Base-by-base conservation (phyloP, 2,888 invertebrate species). In the Orgyia antiqua region DNA sequence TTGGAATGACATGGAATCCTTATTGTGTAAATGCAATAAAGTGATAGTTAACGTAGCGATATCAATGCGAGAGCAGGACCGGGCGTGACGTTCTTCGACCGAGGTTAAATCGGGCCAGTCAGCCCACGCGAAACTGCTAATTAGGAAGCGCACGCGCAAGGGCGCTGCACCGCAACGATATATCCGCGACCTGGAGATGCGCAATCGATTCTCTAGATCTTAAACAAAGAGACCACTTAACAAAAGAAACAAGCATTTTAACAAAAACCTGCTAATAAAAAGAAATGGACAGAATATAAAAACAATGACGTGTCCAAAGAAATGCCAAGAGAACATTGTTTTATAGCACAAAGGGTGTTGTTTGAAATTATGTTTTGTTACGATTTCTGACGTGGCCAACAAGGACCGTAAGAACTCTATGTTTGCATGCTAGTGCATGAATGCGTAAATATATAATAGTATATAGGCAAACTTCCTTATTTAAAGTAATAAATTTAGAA, bases 121-220 rank as follows among this genome's bases (percentile, higher is more conserved):
- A 50, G 62, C 73, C 75, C 69, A 76, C 76, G 69, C 67, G 61
- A 58, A 52, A 53, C 57, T 71, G 68, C 74, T 84, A 82, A 84
- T 82, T 83, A 80, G 78, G 76, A 79, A 76, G 72, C 71, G 78
- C 74, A 61, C 68, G 72, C 72, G 70, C 78, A 77, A 73, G 74
- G 69, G 74, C 77, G 72, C 70, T 76, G 77, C 78, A 75, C 68
- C 63, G 60, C 25, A 7, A 6, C 18, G 18, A 18, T n/a, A 9
- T 10, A 28, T 30, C 31, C 13, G 18, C 24, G 27, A 29, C 33
- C 54, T 51, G 51, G 58, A 60, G 60, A 57, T 61, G 69, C 57
- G 57, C 65, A 40, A 40, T 50, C 60, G 51, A 43, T 55, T 36
- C 45, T 48, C 48, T 43, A 38, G 39, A 31, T 35, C 50, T 43